A percentile compares a stretch with the other conserved stretches of the same genome.
phyloP scores from a whole-genome alignment of 2,888 invertebrate genomes.

The Phengaris arion region DNA sequence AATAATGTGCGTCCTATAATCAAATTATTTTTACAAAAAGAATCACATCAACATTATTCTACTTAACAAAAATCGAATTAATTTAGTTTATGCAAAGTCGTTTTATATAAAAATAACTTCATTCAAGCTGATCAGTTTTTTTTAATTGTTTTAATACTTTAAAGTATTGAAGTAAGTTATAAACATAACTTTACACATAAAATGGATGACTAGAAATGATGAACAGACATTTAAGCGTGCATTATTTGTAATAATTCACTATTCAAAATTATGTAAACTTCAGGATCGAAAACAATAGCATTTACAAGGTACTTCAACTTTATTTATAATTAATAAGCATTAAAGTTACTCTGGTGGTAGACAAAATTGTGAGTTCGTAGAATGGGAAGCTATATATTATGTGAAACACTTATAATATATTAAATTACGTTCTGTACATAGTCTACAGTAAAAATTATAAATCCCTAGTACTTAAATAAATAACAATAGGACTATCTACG shows the following conservation, averaged over 20 bases:
- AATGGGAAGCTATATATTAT: constrained; percentile 70
- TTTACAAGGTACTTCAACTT: not conserved
- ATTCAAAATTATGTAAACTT: not conserved
- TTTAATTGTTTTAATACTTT: not conserved
- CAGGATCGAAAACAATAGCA: not conserved
- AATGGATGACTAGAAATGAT: constrained; percentile 13
- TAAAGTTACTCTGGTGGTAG: constrained; percentile 49
- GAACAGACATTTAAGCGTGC: not conserved
- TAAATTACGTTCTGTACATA: constrained; percentile 57
- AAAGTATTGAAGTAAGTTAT: not conserved
- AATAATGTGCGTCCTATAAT: constrained; percentile 14
- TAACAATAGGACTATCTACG: constrained; percentile 71
- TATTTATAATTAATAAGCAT: not conserved
- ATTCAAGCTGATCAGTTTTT: not conserved
- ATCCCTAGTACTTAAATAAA: constrained; percentile 61
- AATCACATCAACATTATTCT: not conserved
- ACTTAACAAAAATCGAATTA: not conserved
- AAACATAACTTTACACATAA: not conserved
- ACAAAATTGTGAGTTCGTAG: constrained; percentile 56
- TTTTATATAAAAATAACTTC: not conserved
- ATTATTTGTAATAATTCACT: constrained; percentile 3
- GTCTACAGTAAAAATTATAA: constrained; percentile 63
- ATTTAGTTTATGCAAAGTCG: not conserved
- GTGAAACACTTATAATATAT: constrained; percentile 60
- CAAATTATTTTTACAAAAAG: constrained; percentile 3